Evolutionary conservation across 2,113 vertebrate genomes (phyloP).

Genomic region (Nesogale talazaci): DNA sequence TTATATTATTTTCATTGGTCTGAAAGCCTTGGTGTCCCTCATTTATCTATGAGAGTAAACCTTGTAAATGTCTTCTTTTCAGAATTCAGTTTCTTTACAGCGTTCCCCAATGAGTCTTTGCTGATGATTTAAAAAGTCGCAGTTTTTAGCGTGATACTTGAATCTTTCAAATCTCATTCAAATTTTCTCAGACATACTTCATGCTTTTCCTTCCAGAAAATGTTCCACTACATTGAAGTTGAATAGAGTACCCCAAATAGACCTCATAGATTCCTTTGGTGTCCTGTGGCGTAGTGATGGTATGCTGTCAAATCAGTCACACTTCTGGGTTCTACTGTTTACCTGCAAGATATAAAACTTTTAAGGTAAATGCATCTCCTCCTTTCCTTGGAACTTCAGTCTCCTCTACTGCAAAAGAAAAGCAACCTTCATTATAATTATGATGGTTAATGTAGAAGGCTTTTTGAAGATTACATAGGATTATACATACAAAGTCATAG

Average conservation of each 20-base stretch:
- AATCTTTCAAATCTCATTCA: not conserved
- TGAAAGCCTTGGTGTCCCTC: not conserved
- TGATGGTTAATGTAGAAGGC: not conserved
- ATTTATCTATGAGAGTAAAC: not conserved
- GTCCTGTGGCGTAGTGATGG: too few species aligned
- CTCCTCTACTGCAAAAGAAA: not conserved
- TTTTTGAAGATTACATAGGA: not conserved
- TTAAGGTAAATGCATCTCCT: not conserved
- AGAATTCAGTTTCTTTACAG: conserved; percentile 49
- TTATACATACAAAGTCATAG: not conserved
- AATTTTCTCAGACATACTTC: not conserved
- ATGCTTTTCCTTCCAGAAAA: not conserved
- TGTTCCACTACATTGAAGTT: too few species aligned
- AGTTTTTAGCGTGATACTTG: not conserved
- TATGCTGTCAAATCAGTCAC: too few species aligned
- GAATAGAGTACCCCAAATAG: too few species aligned
- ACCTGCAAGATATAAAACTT: not conserved
- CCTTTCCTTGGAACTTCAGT: not conserved
- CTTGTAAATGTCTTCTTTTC: conserved; percentile 23
- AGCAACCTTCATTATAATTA: too few species aligned
- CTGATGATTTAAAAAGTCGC: not conserved
- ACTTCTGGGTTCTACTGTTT: not conserved
- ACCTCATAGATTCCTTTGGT: too few species aligned
- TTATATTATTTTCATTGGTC: not conserved
- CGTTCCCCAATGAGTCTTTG: not conserved